Evolutionary conservation across 2,797 vertebrate genomes (phyloP).

Genomic region (Propithecus perrieri): DNA sequence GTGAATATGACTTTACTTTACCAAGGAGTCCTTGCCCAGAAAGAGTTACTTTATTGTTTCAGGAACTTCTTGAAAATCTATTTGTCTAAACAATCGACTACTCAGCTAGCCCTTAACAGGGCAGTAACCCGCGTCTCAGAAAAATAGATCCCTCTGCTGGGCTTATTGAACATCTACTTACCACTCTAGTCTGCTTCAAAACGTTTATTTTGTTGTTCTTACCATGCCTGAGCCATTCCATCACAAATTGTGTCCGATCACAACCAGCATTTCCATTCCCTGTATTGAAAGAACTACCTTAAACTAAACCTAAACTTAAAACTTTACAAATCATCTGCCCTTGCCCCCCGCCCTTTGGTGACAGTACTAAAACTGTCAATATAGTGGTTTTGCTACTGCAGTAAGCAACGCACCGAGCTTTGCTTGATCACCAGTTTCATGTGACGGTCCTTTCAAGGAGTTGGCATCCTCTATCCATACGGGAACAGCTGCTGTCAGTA

Average conservation of each 20-base stretch:
- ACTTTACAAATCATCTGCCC: not conserved
- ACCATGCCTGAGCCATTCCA: not conserved
- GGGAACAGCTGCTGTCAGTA: not conserved
- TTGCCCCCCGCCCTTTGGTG: rapidly evolving
- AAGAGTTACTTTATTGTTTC: not conserved
- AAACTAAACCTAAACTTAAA: not conserved
- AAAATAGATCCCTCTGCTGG: not conserved
- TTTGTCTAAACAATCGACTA: too few species aligned
- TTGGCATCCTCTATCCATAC: rapidly evolving
- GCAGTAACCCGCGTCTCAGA: not conserved
- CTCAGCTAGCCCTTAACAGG: not conserved
- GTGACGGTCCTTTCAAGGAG: not conserved
- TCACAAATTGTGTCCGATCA: not conserved
- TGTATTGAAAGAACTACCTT: not conserved
- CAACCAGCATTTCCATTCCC: not conserved
- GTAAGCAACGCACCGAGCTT: not conserved
- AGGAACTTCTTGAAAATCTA: not conserved
- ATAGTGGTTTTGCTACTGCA: not conserved
- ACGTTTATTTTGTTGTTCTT: not conserved
- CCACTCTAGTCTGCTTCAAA: not conserved
- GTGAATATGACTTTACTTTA: not conserved
- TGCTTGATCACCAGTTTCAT: not conserved
- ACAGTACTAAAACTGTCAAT: not conserved
- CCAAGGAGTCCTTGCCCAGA: not conserved
- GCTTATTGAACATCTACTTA: not conserved